Evolutionary conservation across 2,888 invertebrate species (phyloP), one percentile per base, ranked within the genome.

Genomic region (Thyatira batis): DNA sequence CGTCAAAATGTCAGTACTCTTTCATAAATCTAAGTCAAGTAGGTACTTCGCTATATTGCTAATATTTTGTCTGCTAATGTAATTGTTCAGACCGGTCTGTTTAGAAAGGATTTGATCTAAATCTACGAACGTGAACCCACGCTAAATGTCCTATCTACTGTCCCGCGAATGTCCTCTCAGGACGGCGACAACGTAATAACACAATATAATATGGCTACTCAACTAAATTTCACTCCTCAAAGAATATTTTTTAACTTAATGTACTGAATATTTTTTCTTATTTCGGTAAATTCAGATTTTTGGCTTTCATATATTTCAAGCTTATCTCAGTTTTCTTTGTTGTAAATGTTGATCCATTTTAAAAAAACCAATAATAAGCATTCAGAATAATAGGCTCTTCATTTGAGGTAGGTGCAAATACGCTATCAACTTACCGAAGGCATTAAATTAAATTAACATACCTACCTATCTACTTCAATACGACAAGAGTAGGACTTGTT

Each of bases 31-130:
- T 5, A 33, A 5, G 39, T 17, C 39, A 8, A 17, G 17, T 39
- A 39, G 23, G 23, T 23, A 4, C 39, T 39, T 17, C 1, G 17
- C 0, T 17, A 17, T 17, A 39, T n/a, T 17, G 17, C 3, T 39
- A 17, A 39, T 5, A 39, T 39, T 39, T 39, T 11, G 13, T 13
- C n/a, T n/a, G 48, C 48, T 30, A 50, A 53, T 61, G 54, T 67
- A 63, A 72, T 68, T 71, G 72, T 73, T 63, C 23, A 58, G 61
- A 71, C 67, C 65, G 65, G 67, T 65, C 65, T 58, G 56, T 57
- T 71, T 75, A 70, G 71, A 75, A 70, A 67, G 64, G 67, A 60
- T 53, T 57, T 52, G 54, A 59, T 61, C 53, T 60, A 20, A 21
- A 21, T 45, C n/a, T n/a, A n/a, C n/a, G 23, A 23, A 23, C n/a